Conservation (phyloP, 1,140 invertebrate genomes). For the Brachionus asplanchnoidis region DNA sequence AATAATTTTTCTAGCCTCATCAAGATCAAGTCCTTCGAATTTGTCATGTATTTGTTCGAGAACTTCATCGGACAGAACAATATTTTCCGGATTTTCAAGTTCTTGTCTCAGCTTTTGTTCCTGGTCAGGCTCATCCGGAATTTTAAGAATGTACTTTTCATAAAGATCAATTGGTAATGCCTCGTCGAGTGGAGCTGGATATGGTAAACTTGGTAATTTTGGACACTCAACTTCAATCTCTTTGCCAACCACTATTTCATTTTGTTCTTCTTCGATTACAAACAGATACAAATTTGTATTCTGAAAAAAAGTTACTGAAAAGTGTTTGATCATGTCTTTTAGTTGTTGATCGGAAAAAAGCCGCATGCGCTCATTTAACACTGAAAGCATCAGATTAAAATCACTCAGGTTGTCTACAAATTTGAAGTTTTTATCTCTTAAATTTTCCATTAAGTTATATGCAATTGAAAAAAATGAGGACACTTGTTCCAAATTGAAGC, state of each 20-base stretch:
- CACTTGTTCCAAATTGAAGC: conserved; percentile 9
- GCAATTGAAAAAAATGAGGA: conserved; percentile 18
- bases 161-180: not conserved
- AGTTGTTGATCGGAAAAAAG: not conserved
- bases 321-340: conserved; percentile 9
- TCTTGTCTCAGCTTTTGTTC: not conserved
- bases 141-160: conserved; percentile 7
- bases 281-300: not conserved
- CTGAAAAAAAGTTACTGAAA: not conserved
- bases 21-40: conserved; percentile 12
- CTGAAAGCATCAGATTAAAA: not conserved
- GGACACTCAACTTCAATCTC: conserved; percentile 24
- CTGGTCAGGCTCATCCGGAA: not conserved
- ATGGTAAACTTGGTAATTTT: not conserved
- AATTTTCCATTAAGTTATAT: not conserved
- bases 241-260: not conserved
- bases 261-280: not conserved
- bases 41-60: conserved; percentile 30
- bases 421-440: conserved; percentile 3
- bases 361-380: not conserved
- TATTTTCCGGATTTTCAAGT: not conserved
- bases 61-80: not conserved
- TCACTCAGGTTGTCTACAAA: not conserved
- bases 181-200: not conserved
- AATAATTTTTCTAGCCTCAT: conserved; percentile 27